Evolutionary conservation across 1,140 invertebrate genomes (phyloP).

Genomic region (Brachionus koreanus): DNA sequence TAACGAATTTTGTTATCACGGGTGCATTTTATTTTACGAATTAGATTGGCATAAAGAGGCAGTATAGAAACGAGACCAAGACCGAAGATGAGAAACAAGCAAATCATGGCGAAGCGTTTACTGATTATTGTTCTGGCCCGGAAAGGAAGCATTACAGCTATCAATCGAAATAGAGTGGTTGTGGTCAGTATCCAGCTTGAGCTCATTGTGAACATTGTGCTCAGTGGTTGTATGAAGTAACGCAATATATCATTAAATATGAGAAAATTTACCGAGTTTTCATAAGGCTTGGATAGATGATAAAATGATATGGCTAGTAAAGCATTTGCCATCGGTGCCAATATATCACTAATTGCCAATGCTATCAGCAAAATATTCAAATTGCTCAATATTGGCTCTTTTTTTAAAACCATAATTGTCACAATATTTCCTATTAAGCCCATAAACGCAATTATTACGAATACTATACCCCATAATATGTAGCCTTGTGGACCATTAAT

Average conservation of each 20-base stretch:
- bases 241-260: slow-evolving; percentile 40
- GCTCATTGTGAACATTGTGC: slow-evolving; percentile 42
- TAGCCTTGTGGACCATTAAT: slow-evolving; percentile 27
- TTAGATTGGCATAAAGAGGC: slow-evolving; percentile 40
- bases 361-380: slow-evolving; percentile 33
- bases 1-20: neutral
- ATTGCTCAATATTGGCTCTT: neutral
- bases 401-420: slow-evolving; percentile 32
- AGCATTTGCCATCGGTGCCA: slow-evolving; percentile 30
- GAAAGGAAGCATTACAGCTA: slow-evolving; percentile 4
- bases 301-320: slow-evolving; percentile 34
- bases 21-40: slow-evolving; percentile 36
- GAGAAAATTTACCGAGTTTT: slow-evolving; percentile 37
- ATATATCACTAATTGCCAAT: slow-evolving; percentile 35
- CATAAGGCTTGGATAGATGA: slow-evolving; percentile 21
- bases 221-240: slow-evolving; percentile 33
- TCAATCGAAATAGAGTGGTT: slow-evolving; percentile 32
- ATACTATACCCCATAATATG: slow-evolving; percentile 32
- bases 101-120: slow-evolving; percentile 33
- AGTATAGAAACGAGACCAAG: slow-evolving; percentile 11
- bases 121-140: slow-evolving; percentile 2
- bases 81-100: neutral
- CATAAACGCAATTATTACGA: neutral
- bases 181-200: slow-evolving; percentile 36
- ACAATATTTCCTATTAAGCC: slow-evolving; percentile 38